A percentile compares a stretch with the other conserved stretches of the same genome.
phyloP scores from a whole-genome alignment of 2,888 invertebrate species.

The Ischnura elegans region DNA sequence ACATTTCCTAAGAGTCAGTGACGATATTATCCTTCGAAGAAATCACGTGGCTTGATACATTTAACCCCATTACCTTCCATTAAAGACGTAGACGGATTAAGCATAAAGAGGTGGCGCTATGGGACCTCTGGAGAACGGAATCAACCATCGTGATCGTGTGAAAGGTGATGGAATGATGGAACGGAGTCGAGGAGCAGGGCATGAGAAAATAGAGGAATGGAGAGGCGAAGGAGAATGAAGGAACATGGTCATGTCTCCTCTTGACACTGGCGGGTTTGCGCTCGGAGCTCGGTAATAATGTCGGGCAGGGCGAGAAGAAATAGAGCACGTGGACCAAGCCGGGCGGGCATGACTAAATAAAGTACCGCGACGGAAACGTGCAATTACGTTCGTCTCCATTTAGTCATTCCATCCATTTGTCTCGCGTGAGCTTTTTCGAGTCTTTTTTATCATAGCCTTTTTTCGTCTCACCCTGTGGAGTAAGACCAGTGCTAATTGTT shows the following conservation, averaged over 20 bases:
- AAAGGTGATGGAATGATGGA: not conserved
- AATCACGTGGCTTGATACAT: too few species aligned
- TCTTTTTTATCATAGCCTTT: too few species aligned
- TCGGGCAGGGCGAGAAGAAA: not conserved
- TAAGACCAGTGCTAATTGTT: not conserved
- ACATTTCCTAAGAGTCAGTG: too few species aligned
- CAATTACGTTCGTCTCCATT: constrained; percentile 35
- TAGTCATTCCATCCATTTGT: not conserved
- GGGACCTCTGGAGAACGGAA: not conserved
- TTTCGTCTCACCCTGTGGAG: not conserved
- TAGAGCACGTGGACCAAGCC: not conserved
- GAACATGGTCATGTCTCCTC: not conserved
- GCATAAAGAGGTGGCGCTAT: not conserved
- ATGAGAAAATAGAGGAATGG: not conserved
- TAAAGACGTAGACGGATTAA: not conserved
- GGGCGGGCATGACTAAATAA: not conserved
- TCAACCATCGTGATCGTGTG: not conserved
- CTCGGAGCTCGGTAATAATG: not conserved
- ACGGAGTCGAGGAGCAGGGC: not conserved
- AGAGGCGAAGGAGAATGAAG: not conserved
- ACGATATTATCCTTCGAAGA: too few species aligned
- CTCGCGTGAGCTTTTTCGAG: not conserved
- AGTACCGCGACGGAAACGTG: constrained; percentile 4
- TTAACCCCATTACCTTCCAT: not conserved
- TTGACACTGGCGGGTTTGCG: constrained; percentile 48